Evolutionary conservation across 2,888 invertebrate genomes (phyloP).

Genomic region (Spisula subtruncata): DNA sequence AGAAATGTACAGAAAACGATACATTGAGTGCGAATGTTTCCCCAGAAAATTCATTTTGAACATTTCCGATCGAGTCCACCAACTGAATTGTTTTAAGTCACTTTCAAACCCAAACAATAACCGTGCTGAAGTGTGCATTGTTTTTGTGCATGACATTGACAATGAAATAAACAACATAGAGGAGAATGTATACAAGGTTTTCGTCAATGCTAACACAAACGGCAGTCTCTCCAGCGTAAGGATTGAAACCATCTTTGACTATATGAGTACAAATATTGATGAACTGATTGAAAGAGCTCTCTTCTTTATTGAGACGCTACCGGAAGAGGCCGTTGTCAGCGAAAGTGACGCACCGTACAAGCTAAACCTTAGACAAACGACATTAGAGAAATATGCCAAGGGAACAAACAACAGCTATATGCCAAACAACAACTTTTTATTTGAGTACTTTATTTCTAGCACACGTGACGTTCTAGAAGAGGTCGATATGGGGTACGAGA

Average conservation of each 20-base stretch:
- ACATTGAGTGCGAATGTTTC: constrained; percentile 71
- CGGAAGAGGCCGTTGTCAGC: constrained; percentile 52
- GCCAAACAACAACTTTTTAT: constrained; percentile 35
- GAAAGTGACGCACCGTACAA: constrained; percentile 37
- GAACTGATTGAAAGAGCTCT: constrained; percentile 69
- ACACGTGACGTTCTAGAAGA: neutral
- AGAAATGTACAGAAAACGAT: constrained; percentile 59
- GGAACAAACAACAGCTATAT: constrained; percentile 53
- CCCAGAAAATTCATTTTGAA: constrained; percentile 77
- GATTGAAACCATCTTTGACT: constrained; percentile 74
- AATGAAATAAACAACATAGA: constrained; percentile 67
- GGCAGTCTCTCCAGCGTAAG: constrained; percentile 43
- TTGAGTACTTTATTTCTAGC: constrained; percentile 25
- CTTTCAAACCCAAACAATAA: neutral
- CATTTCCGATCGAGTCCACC: constrained; percentile 64
- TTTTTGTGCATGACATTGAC: constrained; percentile 60
- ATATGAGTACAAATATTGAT: constrained; percentile 68
- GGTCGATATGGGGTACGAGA: constrained; percentile 35
- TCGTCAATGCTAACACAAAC: constrained; percentile 67
- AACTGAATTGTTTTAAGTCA: constrained; percentile 38
- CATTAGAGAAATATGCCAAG: constrained; percentile 47
- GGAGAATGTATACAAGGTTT: constrained; percentile 70
- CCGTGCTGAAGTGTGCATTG: constrained; percentile 49
- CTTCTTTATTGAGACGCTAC: constrained; percentile 71
- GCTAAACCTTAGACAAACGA: neutral